Conservation (phyloP, 1,140 invertebrate species). For the Tyrophagus putrescentiae region DNA sequence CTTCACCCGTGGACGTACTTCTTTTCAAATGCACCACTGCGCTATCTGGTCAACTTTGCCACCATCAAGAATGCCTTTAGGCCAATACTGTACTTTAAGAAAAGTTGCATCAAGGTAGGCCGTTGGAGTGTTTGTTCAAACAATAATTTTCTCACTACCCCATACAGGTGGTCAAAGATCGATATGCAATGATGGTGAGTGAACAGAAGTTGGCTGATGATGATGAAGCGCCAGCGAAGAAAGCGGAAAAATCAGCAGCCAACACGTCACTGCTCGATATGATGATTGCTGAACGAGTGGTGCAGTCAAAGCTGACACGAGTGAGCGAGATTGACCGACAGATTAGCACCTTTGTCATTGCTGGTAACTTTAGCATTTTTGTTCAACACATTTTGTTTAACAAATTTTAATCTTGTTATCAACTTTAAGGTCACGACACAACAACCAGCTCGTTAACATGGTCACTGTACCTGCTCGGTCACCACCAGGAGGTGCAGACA, state of each 20-base stretch:
- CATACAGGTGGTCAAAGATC: background rate
- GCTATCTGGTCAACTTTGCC: conserved; percentile 1
- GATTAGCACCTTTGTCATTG: conserved; percentile 16
- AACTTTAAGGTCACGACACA: conserved; percentile 40
- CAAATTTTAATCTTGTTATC: background rate
- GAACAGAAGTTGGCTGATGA: no score
- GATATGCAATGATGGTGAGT: conserved; percentile 1
- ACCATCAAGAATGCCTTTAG: background rate
- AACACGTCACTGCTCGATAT: background rate
- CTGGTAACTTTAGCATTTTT: background rate
- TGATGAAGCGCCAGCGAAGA: background rate
- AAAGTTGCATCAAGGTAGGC: background rate
- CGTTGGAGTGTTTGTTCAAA: background rate
- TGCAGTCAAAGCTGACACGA: background rate
- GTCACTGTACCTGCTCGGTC: conserved; percentile 52
- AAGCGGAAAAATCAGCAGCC: background rate
- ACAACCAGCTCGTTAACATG: conserved; percentile 42
- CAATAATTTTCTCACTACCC: background rate
- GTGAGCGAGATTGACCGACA: conserved; percentile 4
- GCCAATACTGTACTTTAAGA: background rate
- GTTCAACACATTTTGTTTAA: background rate
- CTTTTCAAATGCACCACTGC: background rate
- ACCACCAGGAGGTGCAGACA: conserved; percentile 57
- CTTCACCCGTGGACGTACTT: conserved; percentile 8
- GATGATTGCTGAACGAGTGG: background rate